phyloP scores from a whole-genome alignment of 2,888 invertebrate genomes.

The Lypha dubia region DNA sequence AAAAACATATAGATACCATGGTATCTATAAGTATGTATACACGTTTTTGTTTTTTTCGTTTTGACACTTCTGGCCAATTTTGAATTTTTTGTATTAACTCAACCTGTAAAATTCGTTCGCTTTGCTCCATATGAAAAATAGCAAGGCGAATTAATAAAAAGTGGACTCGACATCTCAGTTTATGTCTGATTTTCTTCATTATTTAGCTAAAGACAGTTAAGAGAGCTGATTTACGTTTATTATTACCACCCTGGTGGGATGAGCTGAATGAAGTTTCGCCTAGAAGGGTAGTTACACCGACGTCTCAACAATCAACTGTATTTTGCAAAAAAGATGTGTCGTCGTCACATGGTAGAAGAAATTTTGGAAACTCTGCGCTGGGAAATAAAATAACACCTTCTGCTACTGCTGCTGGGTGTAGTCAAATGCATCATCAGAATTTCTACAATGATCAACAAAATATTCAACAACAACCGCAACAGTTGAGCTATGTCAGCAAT shows the following conservation, averaged over 20 bases:
- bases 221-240: conserved; percentile 94
- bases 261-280: conserved; percentile 89
- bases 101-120: too few relatives aligned
- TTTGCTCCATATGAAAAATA: too few relatives aligned
- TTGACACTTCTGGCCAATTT: too few relatives aligned
- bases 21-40: too few relatives aligned
- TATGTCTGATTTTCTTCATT: conserved; percentile 7
- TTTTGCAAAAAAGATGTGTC: conserved; percentile 47
- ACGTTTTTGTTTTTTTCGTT: too few relatives aligned
- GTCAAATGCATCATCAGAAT: conserved; percentile 61
- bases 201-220: conserved; percentile 86
- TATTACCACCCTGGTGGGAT: conserved; percentile 98
- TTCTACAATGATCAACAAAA: conserved; percentile 54
- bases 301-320: conserved; percentile 54
- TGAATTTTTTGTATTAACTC: too few relatives aligned
- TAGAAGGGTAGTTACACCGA: conserved; percentile 63
- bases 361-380: conserved; percentile 43
- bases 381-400: conserved; percentile 49
- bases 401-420: background rate
- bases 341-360: conserved; percentile 46
- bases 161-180: too few relatives aligned
- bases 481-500: conserved; percentile 57
- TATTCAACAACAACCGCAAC: conserved; percentile 51
- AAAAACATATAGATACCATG: too few relatives aligned
- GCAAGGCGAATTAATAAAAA: background rate